Evolutionary conservation across 2,113 vertebrate species (phyloP), one percentile per base, ranked within the genome.

Genomic region (Lycaon pictus): DNA sequence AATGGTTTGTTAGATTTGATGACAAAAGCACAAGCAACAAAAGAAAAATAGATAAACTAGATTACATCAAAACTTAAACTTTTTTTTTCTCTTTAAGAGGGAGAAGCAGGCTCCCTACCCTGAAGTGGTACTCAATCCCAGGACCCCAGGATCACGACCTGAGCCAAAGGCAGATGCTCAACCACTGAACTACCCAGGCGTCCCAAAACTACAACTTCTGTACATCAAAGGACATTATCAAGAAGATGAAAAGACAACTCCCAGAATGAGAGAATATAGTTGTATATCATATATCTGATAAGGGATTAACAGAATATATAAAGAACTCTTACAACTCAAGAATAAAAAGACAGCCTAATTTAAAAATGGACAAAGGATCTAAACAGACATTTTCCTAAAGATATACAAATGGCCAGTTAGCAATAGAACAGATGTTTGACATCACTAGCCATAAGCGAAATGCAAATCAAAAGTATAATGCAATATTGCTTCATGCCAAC

Each of bases 311-410:
- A 76, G 90, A 69, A 81, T 22, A 86, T 65, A 85, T 43, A 74
- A 81, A 71, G 55, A 93, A 76, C 20, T 43, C 67, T 67, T 53
- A 93, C 3, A 93, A 80, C 43, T 85, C 23, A 85, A 32, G 15
- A 95, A 79, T 51, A 90, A 93, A 88, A 89, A 65, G 29, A 90
- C 19, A 96, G 90, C 27, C 32, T 17, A 79, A 71, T 48, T 53
- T 67, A 83, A 95, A 97, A 90, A 91, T 71, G 72, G 19, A 4
- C 62, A 67, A 93, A 65, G 63, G 16, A 71, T 80, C 55, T 88
- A 48, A 94, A 79, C 0, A 67, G 29, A 69, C 58, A 86, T 93
- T 69, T 95, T 80, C 67, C 37, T 86, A 86, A 85, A 85, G 56
- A 81, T 85, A 51, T 2, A 85, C 37, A 35, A 76, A 87, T 29